phyloP scores from a whole-genome alignment of 2,888 invertebrate species.

The Lasiommata megera region DNA sequence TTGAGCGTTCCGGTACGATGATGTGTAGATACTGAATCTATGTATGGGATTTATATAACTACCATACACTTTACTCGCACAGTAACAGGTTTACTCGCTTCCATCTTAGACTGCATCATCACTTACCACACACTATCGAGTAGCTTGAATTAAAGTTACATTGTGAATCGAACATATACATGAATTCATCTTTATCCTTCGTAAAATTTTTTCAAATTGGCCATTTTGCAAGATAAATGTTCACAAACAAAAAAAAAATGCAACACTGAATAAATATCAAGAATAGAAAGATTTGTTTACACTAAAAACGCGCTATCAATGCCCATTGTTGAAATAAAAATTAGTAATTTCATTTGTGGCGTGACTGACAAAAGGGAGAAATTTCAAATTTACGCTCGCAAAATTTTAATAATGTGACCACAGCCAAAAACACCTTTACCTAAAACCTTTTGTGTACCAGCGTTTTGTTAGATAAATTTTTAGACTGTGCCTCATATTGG shows the following conservation, averaged over 20 bases:
- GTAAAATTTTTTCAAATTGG: no score
- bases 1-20: no score
- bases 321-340: constrained; percentile 69
- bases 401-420: constrained; percentile 33
- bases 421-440: constrained; percentile 35
- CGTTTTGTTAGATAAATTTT: constrained; percentile 13
- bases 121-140: no score
- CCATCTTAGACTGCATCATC: no score
- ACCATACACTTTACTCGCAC: no score
- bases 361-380: constrained; percentile 51
- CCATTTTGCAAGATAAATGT: not conserved
- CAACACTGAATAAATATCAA: constrained; percentile 28
- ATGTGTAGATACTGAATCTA: no score
- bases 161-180: no score
- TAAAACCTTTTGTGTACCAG: not conserved
- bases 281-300: constrained; percentile 75
- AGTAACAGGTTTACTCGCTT: no score
- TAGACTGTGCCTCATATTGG: constrained; percentile 30
- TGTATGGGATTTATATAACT: no score
- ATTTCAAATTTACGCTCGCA: constrained; percentile 29
- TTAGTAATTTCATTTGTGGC: constrained; percentile 56
- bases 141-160: no score
- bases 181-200: no score
- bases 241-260: constrained; percentile 7
- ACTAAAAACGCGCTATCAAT: constrained; percentile 68